These are phyloP conservation scores for Lithophane ornitopus DNA, from an alignment of 2,888 invertebrate species.

Conservation along the genomic window DNA sequence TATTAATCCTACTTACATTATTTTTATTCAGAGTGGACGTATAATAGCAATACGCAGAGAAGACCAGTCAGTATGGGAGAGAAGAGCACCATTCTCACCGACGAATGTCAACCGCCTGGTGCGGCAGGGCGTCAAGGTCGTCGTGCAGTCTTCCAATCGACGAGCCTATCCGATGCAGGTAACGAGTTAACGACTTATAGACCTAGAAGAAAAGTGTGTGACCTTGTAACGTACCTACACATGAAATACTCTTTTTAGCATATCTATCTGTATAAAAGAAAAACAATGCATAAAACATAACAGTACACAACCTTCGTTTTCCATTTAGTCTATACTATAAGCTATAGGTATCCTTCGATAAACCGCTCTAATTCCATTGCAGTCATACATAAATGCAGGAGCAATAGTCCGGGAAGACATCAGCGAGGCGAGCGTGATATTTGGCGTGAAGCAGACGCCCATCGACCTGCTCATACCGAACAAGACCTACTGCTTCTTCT, in stretches of 20 bases:
- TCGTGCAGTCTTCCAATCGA: conserved; percentile 99
- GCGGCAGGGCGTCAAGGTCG: conserved; percentile 96
- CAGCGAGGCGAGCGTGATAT: conserved; percentile 98
- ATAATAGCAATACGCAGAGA: conserved; percentile 97
- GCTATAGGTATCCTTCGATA: background rate
- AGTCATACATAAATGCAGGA: conserved; percentile 97
- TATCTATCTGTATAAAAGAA: background rate
- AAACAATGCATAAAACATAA: background rate
- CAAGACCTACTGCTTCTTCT: conserved; percentile 99
- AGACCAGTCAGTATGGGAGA: conserved; percentile 98
- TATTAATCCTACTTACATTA: background rate
- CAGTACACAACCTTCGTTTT: background rate
- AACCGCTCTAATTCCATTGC: conserved; percentile 66
- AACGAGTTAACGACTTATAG: conserved; percentile 15
- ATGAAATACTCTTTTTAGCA: background rate
- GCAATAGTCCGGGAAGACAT: conserved; percentile 99
- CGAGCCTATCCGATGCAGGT: conserved; percentile 99
- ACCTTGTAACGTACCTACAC: too few species aligned
- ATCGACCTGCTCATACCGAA: conserved; percentile 97
- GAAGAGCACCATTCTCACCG: conserved; percentile 98
- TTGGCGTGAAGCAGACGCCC: conserved; percentile 99
- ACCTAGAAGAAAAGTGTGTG: background rate
- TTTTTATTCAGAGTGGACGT: conserved; percentile 89
- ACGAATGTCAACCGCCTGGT: conserved; percentile 97
- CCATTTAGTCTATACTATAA: background rate